These are phyloP conservation scores for Oxytorus armatus DNA, from an alignment of 2,888 invertebrate genomes.

Conservation along the genomic window DNA sequence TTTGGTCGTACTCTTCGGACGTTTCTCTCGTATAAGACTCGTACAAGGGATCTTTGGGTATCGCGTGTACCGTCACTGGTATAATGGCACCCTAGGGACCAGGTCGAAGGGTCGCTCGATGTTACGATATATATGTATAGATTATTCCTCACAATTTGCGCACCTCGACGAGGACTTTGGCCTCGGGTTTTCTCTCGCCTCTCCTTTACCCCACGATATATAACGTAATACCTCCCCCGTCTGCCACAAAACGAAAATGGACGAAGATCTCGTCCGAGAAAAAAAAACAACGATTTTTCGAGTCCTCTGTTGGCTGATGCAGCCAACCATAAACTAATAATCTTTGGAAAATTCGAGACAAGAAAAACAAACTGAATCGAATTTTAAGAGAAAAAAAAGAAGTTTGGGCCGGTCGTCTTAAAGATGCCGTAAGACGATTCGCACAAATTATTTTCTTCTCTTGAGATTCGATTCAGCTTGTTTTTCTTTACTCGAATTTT, in stretches of 20 bases:
- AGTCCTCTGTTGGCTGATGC: too few relatives aligned
- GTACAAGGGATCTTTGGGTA: slow-evolving; percentile 32
- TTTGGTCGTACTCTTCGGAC: slow-evolving; percentile 27
- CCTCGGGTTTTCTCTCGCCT: slow-evolving; percentile 25
- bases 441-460: too few relatives aligned
- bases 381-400: too few relatives aligned
- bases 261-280: slow-evolving; percentile 7
- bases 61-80: slow-evolving; percentile 56
- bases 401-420: too few relatives aligned
- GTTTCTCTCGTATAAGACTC: slow-evolving; percentile 16
- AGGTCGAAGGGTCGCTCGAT: slow-evolving; percentile 45
- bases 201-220: slow-evolving; percentile 4
- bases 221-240: background rate
- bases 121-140: background rate
- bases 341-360: too few relatives aligned
- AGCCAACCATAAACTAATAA: too few relatives aligned
- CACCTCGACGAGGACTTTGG: slow-evolving; percentile 38
- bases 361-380: too few relatives aligned
- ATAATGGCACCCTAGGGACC: slow-evolving; percentile 70
- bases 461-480: too few relatives aligned
- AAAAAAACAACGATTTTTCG: slow-evolving; percentile 15
- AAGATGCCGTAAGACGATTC: too few relatives aligned
- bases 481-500: too few relatives aligned
- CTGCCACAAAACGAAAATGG: slow-evolving; percentile 25
- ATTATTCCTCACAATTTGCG: slow-evolving; percentile 69